These are phyloP conservation scores for Criorhina ranunculi DNA, from an alignment of 2,888 invertebrate species.

Conservation along the genomic window DNA sequence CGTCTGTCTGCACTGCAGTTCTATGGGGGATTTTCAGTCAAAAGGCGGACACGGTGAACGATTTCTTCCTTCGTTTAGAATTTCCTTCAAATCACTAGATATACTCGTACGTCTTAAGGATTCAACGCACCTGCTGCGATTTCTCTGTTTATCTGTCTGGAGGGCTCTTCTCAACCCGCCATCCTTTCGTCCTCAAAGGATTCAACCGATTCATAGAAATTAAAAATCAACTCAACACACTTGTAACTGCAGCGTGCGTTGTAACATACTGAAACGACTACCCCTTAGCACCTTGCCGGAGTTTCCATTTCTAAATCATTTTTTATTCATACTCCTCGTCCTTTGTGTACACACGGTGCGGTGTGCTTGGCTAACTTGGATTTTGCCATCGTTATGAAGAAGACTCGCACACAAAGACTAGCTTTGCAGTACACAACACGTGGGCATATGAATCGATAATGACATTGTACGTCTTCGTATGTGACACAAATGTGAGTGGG, in stretches of 20 bases:
- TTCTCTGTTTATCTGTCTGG: slow-evolving; percentile 19
- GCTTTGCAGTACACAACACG: slow-evolving; percentile 4
- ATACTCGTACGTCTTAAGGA: not conserved
- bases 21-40: slow-evolving; percentile 9
- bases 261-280: slow-evolving; percentile 2
- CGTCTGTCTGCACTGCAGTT: slow-evolving; percentile 32
- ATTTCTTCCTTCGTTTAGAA: slow-evolving; percentile 19
- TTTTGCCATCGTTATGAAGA: slow-evolving; percentile 32
- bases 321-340: slow-evolving; percentile 58
- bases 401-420: not conserved
- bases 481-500: not conserved
- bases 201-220: slow-evolving; percentile 53
- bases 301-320: slow-evolving; percentile 49
- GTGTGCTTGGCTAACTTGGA: slow-evolving; percentile 23
- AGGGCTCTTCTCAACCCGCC: not conserved
- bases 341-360: slow-evolving; percentile 41
- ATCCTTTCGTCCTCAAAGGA: slow-evolving; percentile 18
- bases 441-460: slow-evolving; percentile 61
- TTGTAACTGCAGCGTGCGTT: not conserved
- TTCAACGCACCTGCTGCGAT: slow-evolving; percentile 42
- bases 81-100: slow-evolving; percentile 15
- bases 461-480: slow-evolving; percentile 22
- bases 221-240: slow-evolving; percentile 45
- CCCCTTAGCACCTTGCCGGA: slow-evolving; percentile 12
- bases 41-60: slow-evolving; percentile 7